Percentiles rank a stretch among this genome's conserved stretches.
phyloP scores from a whole-genome alignment of 2,113 vertebrate species.

The Delphinus delphis region DNA sequence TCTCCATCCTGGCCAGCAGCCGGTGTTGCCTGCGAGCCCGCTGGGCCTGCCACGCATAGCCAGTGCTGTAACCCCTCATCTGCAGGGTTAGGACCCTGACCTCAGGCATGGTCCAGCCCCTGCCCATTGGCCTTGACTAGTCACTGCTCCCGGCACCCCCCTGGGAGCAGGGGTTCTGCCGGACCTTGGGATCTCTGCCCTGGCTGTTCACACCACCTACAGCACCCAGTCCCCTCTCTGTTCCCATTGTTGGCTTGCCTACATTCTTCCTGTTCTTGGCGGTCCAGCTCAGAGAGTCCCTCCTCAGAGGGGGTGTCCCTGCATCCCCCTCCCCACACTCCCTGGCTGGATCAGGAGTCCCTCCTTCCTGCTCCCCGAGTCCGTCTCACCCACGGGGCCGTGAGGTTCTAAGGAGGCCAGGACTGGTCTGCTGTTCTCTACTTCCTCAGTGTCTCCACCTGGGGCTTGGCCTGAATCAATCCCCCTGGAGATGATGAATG shows the following conservation, averaged over 20 bases:
- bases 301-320: no score
- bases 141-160: rapidly evolving
- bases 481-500: rapidly evolving
- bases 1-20: neutral
- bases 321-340: no score
- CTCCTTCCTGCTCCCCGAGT: neutral
- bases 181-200: rapidly evolving
- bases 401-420: neutral
- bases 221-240: no score
- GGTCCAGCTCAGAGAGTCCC: neutral
- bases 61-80: neutral
- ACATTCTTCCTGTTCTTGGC: neutral
- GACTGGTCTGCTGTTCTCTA: neutral
- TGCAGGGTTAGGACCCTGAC: neutral
- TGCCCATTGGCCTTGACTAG: neutral
- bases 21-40: neutral
- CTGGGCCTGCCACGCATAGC: rapidly evolving
- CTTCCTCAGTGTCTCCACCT: rapidly evolving
- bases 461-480: no score
- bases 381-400: rapidly evolving
- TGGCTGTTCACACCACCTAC: rapidly evolving
- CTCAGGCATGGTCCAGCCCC: rapidly evolving
- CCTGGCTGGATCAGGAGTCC: neutral
- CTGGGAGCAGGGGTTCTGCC: neutral
- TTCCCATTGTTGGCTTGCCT: neutral